Evolutionary conservation across 2,113 vertebrate genomes (phyloP).

Genomic region (Mus pahari): DNA sequence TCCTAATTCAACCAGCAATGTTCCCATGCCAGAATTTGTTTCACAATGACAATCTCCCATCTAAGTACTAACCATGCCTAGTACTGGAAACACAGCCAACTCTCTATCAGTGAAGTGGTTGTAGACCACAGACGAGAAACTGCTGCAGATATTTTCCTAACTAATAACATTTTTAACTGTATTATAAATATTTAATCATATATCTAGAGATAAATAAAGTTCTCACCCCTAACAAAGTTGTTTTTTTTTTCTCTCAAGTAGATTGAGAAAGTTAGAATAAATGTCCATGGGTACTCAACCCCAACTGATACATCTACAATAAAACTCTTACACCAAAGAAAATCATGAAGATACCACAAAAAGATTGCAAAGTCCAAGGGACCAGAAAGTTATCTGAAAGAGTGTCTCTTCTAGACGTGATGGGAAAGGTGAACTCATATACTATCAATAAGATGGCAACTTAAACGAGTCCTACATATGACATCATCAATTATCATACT

Average conservation of each 20-base stretch:
- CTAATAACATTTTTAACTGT: not conserved
- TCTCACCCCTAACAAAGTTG: not conserved
- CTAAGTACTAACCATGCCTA: not conserved
- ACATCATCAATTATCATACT: not conserved
- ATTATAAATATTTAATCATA: not conserved
- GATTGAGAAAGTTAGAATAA: not conserved
- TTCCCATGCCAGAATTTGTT: not conserved
- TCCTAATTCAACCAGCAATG: not conserved
- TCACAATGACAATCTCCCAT: not conserved
- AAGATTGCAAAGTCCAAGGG: not conserved
- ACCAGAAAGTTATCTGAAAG: not conserved
- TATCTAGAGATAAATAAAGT: not conserved
- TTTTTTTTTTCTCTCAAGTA: not conserved
- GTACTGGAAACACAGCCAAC: not conserved
- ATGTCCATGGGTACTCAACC: not conserved
- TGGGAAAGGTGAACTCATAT: not conserved
- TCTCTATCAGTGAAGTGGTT: not conserved
- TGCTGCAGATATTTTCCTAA: not conserved
- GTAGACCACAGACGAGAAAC: not conserved
- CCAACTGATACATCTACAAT: not conserved
- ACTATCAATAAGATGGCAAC: not conserved
- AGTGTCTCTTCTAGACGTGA: not conserved
- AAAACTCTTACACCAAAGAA: not conserved
- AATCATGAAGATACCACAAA: not conserved
- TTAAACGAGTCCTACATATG: not conserved